Percentiles rank a stretch among this genome's conserved stretches.
These are phyloP conservation scores for Sapayoa aenigma DNA, from an alignment of 2,113 vertebrate genomes.

Conservation along the genomic window DNA sequence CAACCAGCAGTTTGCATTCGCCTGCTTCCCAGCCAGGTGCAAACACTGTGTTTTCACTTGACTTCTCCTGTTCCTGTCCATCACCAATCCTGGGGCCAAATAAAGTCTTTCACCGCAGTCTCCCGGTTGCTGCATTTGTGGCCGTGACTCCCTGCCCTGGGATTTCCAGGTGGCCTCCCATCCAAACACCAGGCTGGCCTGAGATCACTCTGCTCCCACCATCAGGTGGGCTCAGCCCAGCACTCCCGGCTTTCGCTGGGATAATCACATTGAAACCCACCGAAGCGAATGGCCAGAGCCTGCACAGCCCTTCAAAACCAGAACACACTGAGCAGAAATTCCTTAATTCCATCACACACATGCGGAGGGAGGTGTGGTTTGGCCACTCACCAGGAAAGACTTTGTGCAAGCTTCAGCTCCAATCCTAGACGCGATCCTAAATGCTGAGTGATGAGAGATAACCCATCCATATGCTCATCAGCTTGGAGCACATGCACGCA, in stretches of 20 bases:
- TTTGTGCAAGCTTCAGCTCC: conserved; percentile 39
- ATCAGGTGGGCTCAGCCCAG: neutral
- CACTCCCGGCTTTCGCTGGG: accelerated
- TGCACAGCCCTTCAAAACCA: neutral
- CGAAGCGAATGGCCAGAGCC: neutral
- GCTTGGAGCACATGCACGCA: conserved; percentile 27
- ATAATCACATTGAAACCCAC: neutral
- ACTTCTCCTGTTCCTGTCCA: conserved; percentile 36
- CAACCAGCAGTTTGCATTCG: neutral
- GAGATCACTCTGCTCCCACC: neutral
- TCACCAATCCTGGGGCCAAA: neutral
- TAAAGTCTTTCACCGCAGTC: neutral
- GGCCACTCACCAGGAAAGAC: conserved; percentile 45
- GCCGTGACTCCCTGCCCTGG: neutral
- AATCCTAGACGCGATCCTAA: conserved; percentile 36
- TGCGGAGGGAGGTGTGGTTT: conserved; percentile 58
- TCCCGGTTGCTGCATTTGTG: neutral
- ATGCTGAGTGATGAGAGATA: conserved; percentile 34
- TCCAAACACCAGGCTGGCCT: neutral
- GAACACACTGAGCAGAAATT: neutral
- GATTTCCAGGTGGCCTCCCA: neutral
- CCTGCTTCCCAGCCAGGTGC: neutral
- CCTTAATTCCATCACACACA: conserved; percentile 32
- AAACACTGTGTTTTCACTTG: neutral
- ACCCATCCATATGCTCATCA: conserved; percentile 50